Base-by-base conservation (phyloP, 2,113 vertebrate genomes). In the Himantopus leucocephalus region DNA sequence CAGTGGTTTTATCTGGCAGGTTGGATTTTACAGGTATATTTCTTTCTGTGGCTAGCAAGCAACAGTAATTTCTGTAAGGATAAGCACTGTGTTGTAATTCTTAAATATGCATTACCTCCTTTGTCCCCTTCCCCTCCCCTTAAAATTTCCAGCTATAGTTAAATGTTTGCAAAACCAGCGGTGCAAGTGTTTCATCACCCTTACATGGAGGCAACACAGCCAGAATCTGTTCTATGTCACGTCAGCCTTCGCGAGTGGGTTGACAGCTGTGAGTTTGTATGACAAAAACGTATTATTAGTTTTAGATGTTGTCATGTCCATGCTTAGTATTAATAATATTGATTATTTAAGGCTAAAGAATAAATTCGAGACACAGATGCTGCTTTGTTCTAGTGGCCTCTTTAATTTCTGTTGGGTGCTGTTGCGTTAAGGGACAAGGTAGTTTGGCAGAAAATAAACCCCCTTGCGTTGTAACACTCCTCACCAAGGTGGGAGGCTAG, bases 81-180 rank as follows among this genome's bases (percentile, higher is more conserved):
- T 68, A 88, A 91, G 6, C 8, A 52, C 32, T 18, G 2, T 22
- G 14, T 43, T 68, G 12, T n/a, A 86, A 14, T 88, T 83, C 17
- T 62, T 47, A 79, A 47, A 58, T 64, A 47, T 18, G 8, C 2
- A 30, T 5, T 26, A 12, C 14, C 2, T 85, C 53, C 4, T 72
- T 79, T 52, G 37, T 29, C 12, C 10, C 2, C 9, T 37, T 30
- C 56, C 11, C 4, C 5, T 3, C 5, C 1, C 2, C 10, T n/a
- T 29, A 78, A 68, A 67, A 76, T 50, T 81, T 91, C 48, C 52
- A 81, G 17, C 10, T 67, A 3, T 30, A 39, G 43, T 27, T 48
- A 34, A 80, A 75, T 41, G 2, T 55, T 78, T 70, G 6, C 22
- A 55, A 56, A 95, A 75, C 13, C 73, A 6, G 17, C 39, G 7